Base-by-base conservation (phyloP, 2,888 invertebrate species). In the Tethea ocularis region DNA sequence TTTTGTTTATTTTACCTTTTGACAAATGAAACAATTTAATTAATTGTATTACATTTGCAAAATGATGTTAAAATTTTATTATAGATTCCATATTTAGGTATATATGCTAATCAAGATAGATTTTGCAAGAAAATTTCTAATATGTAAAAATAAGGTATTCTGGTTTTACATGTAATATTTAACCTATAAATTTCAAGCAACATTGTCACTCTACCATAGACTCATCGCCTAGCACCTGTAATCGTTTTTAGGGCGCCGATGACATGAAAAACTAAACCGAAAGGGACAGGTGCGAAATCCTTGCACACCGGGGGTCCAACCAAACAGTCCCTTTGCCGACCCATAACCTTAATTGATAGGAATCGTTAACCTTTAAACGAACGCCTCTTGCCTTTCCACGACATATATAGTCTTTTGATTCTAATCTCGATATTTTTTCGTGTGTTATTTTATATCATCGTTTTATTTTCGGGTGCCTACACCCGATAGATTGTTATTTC, bases 311-410 rank as follows among this genome's bases (percentile, higher is more conserved):
- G 93, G 92, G 90, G 90, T 87, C 86, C 82, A 72, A 68, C 71
- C 79, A 74, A 82, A 74, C 78, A 70, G 75, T 80, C 80, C 84
- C 84, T 88, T 84, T 81, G 80, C 87, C 86, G 78, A 83, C 88
- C 90, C 87, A 90, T 90, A 91, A 91, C 91, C 89, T 88, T 92
- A 93, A 92, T 93, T 92, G 93, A 93, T 93, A 91, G 92, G 85
- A 88, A 92, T 93, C 92, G 92, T 91, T 91, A 90, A 89, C 87
- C 92, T 90, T 91, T 89, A 91, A 89, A 86, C 87, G 87, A 85
- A 81, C 85, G 81, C 84, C 86, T 84, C 81, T 83, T 73, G 80
- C 86, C 87, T 87, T 88, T 86, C 92, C 87, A 86, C 78, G 78
- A 87, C 88, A 91, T 92, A 91, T 91, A 92, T 89, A 90, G 83